Conservation (phyloP, 2,113 vertebrate genomes). For the Vombatus ursinus region DNA sequence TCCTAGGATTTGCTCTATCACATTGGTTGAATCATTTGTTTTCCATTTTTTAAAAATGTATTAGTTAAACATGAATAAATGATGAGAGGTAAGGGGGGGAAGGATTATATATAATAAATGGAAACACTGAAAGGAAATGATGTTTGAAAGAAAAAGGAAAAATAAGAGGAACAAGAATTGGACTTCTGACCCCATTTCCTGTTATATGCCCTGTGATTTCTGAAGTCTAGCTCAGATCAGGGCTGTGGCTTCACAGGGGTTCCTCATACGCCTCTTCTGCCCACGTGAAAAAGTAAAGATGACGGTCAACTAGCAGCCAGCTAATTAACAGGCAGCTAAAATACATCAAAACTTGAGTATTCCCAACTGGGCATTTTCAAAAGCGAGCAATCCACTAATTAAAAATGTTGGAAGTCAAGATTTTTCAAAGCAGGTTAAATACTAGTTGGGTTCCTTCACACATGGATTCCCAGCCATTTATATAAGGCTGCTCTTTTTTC, state of each 20-base stretch:
- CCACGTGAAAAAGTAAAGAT: conserved; percentile 57
- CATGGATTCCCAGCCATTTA: conserved; percentile 66
- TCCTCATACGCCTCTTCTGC: conserved; percentile 46
- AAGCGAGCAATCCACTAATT: conserved; percentile 77
- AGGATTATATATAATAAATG: not conserved
- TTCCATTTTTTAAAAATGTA: not conserved
- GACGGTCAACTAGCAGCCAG: conserved; percentile 70
- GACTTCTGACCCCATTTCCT: not conserved
- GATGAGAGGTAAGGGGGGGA: not conserved
- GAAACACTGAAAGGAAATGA: not conserved
- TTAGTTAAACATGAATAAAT: not conserved
- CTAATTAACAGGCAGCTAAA: conserved; percentile 78
- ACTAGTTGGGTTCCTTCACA: conserved; percentile 73
- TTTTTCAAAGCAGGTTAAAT: conserved; percentile 78
- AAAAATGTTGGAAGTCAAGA: conserved; percentile 75
- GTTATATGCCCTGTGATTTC: not conserved
- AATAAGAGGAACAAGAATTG: not conserved
- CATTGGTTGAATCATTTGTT: not conserved
- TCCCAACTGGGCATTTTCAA: conserved; percentile 79
- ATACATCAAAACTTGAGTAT: conserved; percentile 78
- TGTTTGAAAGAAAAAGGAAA: not conserved
- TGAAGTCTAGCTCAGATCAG: not conserved
- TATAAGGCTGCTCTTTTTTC: conserved; percentile 66
- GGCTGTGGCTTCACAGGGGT: conserved; percentile 36
- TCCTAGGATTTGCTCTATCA: not conserved